Evolutionary conservation across 2,797 vertebrate species (phyloP).

Genomic region (Pseudopleuronectes americanus): DNA sequence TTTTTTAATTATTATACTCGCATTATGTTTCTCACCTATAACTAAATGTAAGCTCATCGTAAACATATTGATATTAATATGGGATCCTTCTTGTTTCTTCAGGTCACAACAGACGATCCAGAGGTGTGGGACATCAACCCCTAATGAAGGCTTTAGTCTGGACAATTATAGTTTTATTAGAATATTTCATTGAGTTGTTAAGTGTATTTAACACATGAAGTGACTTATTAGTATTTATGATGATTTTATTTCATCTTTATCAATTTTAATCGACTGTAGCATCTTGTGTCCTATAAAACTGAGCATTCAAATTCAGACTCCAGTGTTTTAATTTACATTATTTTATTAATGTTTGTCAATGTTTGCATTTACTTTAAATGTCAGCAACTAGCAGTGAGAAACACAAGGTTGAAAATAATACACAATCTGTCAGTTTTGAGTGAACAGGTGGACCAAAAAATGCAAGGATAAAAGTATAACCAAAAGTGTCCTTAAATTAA

Average conservation of each 20-base stretch:
- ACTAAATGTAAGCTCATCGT: not conserved
- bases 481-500: too few relatives aligned
- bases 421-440: too few relatives aligned
- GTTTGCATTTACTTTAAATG: not conserved
- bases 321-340: not conserved
- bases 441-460: too few relatives aligned
- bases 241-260: constrained; percentile 29
- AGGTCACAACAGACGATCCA: constrained; percentile 43
- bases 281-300: not conserved
- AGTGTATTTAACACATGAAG: constrained; percentile 3
- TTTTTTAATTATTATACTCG: not conserved
- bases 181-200: constrained; percentile 1
- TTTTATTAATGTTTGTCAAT: not conserved
- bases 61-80: constrained; percentile 6
- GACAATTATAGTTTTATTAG: constrained; percentile 5
- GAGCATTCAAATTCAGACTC: not conserved
- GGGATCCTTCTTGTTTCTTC: constrained; percentile 11
- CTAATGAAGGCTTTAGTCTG: constrained; percentile 8
- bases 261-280: constrained; percentile 3
- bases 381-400: not conserved
- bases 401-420: not conserved
- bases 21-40: not conserved
- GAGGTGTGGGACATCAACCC: constrained; percentile 23
- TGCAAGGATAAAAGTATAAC: too few relatives aligned
- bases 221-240: constrained; percentile 32